Percentiles rank a stretch among this genome's conserved stretches.
Evolutionary conservation across 2,797 vertebrate genomes (phyloP).

Genomic region (Scyliorhinus canicula): DNA sequence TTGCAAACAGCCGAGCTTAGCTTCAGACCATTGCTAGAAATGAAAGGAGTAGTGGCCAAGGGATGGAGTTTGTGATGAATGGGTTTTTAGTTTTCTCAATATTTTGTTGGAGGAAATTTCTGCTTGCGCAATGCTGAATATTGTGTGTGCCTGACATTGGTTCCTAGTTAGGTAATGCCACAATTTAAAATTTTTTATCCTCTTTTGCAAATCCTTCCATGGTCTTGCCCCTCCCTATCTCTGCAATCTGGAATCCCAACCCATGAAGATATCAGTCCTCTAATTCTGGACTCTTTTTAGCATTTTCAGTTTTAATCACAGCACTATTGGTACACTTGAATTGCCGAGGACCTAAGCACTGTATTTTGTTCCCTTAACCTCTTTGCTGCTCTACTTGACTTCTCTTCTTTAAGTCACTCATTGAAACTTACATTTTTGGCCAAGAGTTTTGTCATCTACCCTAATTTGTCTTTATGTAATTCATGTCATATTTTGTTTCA

Average conservation of each 20-base stretch:
- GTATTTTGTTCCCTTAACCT: background rate
- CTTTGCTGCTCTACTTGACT: background rate
- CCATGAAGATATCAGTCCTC: background rate
- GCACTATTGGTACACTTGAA: background rate
- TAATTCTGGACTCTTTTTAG: background rate
- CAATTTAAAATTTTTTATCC: background rate
- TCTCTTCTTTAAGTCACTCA: background rate
- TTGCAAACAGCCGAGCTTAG: no score
- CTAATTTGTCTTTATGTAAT: background rate
- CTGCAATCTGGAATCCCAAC: background rate
- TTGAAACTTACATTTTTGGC: background rate
- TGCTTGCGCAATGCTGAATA: background rate
- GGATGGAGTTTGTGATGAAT: no score
- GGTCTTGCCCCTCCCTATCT: background rate
- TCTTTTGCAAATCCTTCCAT: background rate
- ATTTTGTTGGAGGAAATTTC: background rate
- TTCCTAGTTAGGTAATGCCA: no score
- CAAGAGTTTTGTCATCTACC: background rate
- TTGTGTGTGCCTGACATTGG: no score
- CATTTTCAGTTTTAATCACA: background rate
- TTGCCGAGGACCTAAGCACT: background rate
- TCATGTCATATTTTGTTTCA: background rate
- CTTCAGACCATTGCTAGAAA: no score
- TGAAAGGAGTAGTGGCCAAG: no score
- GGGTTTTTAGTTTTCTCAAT: no score